A percentile compares a stretch with the other conserved stretches of the same genome.
phyloP scores from a whole-genome alignment of 2,888 invertebrate species.

The Sphaerophoria taeniata region DNA sequence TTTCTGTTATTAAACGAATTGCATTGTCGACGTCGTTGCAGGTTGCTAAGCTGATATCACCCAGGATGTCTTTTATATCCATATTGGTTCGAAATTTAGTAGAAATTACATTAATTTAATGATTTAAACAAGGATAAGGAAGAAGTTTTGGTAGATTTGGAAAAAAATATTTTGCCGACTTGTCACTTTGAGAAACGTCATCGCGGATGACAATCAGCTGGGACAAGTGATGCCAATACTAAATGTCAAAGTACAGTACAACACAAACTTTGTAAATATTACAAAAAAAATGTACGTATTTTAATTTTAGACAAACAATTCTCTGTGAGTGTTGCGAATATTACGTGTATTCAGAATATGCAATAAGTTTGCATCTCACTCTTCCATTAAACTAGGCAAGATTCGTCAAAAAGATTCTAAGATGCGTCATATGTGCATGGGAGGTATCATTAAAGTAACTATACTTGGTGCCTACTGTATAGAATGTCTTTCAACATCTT shows the following conservation, averaged over 20 bases:
- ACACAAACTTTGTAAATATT: background rate
- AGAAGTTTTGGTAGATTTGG: conserved; percentile 4
- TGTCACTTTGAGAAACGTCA: conserved; percentile 59
- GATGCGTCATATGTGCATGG: no score
- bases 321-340: no score
- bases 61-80: conserved; percentile 75
- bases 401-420: no score
- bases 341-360: no score
- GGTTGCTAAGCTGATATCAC: conserved; percentile 81
- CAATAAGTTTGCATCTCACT: no score
- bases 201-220: conserved; percentile 11
- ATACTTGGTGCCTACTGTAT: no score
- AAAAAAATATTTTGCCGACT: conserved; percentile 66
- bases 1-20: conserved; percentile 76
- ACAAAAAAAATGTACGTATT: background rate
- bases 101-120: conserved; percentile 57
- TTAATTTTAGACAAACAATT: no score
- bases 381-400: no score
- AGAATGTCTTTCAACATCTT: background rate
- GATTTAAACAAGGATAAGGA: conserved; percentile 13
- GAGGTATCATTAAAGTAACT: no score
- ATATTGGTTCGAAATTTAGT: conserved; percentile 33
- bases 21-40: conserved; percentile 84
- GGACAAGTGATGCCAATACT: conserved; percentile 13
- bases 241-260: background rate